Evolutionary conservation across 2,888 invertebrate genomes (phyloP).

Genomic region (Drosophila maculinotata): DNA sequence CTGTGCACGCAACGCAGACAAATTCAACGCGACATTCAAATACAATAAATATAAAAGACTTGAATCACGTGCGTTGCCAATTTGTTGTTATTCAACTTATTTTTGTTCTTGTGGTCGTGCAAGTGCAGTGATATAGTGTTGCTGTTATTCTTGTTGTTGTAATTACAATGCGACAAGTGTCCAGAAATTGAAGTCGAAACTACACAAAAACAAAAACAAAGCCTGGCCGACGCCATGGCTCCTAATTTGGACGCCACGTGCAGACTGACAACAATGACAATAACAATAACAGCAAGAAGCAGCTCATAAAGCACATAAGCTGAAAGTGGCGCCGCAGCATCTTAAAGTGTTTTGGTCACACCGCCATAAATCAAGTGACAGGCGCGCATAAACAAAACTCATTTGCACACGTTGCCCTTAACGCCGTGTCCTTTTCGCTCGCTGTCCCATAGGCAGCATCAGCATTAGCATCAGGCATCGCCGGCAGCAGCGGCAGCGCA

Average conservation of each 20-base stretch:
- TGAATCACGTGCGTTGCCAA: slow-evolving; percentile 45
- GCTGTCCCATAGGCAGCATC: slow-evolving; percentile 34
- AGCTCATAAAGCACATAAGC: slow-evolving; percentile 49
- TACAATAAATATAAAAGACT: slow-evolving; percentile 27
- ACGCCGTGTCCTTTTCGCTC: slow-evolving; percentile 48
- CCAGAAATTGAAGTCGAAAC: slow-evolving; percentile 1
- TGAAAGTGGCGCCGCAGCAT: slow-evolving; percentile 64
- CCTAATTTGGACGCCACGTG: slow-evolving; percentile 64
- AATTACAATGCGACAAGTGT: slow-evolving; percentile 40
- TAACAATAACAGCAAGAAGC: slow-evolving; percentile 8
- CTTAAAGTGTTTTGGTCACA: slow-evolving; percentile 66
- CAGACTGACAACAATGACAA: slow-evolving; percentile 45
- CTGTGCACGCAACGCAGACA: slow-evolving; percentile 38
- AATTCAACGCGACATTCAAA: slow-evolving; percentile 23
- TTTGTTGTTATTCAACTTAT: slow-evolving; percentile 20
- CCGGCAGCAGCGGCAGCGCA: slow-evolving; percentile 46
- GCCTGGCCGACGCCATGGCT: slow-evolving; percentile 56
- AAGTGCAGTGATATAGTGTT: slow-evolving; percentile 24
- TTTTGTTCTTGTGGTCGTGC: slow-evolving; percentile 40
- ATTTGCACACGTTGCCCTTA: slow-evolving; percentile 65
- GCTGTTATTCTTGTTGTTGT: neutral
- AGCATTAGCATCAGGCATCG: neutral
- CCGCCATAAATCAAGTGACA: slow-evolving; percentile 68
- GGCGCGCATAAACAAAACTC: slow-evolving; percentile 63
- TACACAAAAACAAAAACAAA: slow-evolving; percentile 45